Evolutionary conservation across 2,888 invertebrate species (phyloP), one percentile per base, ranked within the genome.

Genomic region (Cryptus armator): DNA sequence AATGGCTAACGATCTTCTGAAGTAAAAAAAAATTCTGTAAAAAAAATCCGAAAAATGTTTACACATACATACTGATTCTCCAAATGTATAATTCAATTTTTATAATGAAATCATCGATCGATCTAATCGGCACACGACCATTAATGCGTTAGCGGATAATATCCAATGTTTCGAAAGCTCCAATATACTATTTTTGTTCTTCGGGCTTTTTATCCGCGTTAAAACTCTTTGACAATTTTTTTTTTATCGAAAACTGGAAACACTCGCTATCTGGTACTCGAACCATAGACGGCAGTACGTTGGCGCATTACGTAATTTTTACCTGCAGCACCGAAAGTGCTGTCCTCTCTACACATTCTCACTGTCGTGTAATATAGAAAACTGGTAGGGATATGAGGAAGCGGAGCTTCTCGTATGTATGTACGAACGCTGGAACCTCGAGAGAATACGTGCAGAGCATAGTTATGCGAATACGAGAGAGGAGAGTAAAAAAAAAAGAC

Each of bases 401-500:
- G 59, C 29, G 59, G 29, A 16, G 59, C 48, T 32, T 48, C 24
- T 68, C 24, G 43, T 44, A 67, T 48, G 68, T 77, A 67, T 79
- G 46, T 76, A 79, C 70, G 48, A 43, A 68, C 51, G 19, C 24
- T 14, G 70, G 32, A 48, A 43, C 51, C 64, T 51, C 44, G 77
- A 48, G 59, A 68, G 82, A 66, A 37, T 85, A 85, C 85, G 85
- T 79, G 84, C 71, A 66, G n/a, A 48, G 85, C 70, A 82, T 85
- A 74, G 84, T 81, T 68, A 64, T 62, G 81, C 67, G 81, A 76
- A 76, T 64, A n/a, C 74, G 44, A 66, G 62, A 59, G 44, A 67
- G 53, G n/a, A 46, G 24, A 64, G 29, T 12, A 19, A 29, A 78
- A 59, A 44, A 67, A 67, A 14, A 29, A 29, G 48, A 29, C 44